phyloP scores from a whole-genome alignment of 1,140 invertebrate species.

The Drosophila virilis region DNA sequence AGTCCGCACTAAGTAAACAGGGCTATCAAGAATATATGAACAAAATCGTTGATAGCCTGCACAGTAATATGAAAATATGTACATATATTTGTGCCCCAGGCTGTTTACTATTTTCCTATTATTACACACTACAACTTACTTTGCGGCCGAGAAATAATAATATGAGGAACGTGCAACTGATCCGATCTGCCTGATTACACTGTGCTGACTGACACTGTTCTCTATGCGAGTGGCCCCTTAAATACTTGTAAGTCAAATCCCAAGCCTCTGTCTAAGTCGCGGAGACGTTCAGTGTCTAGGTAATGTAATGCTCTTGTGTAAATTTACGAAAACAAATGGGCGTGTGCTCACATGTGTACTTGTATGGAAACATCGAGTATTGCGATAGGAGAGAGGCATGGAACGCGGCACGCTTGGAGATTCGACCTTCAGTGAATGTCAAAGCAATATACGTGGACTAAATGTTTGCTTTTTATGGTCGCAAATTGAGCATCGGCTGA shows the following conservation, averaged over 20 bases:
- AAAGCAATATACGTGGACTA: conserved; percentile 43
- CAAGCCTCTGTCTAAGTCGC: not conserved
- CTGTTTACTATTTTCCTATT: not conserved
- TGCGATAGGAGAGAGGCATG: not conserved
- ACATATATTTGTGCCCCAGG: too few relatives aligned
- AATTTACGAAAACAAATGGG: conserved; percentile 7
- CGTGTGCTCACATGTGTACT: not conserved
- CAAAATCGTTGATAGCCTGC: too few relatives aligned
- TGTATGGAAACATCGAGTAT: not conserved
- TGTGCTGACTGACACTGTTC: not conserved
- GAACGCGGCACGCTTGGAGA: conserved; percentile 18
- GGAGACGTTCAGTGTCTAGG: not conserved
- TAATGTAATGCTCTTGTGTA: conserved; percentile 7
- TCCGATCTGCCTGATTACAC: not conserved
- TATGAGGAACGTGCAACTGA: not conserved
- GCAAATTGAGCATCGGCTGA: conserved; percentile 62
- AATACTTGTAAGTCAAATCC: conserved; percentile 8
- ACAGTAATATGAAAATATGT: too few relatives aligned
- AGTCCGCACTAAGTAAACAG: too few relatives aligned
- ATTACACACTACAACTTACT: not conserved
- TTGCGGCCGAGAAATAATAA: not conserved
- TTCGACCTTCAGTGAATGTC: conserved; percentile 71
- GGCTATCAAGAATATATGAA: too few relatives aligned
- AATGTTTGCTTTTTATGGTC: conserved; percentile 24
- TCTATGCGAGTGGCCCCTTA: not conserved